Evolutionary conservation across 1,140 invertebrate species (phyloP).

Genomic region (Drosophila prosaltans): DNA sequence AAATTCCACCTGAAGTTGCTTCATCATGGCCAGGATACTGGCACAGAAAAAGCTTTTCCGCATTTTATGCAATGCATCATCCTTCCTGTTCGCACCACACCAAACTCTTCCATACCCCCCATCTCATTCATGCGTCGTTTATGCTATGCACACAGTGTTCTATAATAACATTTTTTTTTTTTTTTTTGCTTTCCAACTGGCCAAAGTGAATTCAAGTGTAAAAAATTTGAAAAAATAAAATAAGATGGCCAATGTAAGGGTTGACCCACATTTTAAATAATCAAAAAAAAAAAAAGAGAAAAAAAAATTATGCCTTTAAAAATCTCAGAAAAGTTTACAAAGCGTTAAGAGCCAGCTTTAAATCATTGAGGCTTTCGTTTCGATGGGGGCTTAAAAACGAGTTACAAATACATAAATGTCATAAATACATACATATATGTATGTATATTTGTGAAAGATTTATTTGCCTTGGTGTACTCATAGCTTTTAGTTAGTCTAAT

Average conservation of each 20-base stretch:
- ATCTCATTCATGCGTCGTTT: neutral
- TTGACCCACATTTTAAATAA: slow-evolving; percentile 56
- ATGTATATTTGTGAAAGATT: no score
- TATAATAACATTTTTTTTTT: slow-evolving; percentile 23
- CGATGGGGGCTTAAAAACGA: no score
- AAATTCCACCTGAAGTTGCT: slow-evolving; percentile 9
- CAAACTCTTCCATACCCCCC: neutral
- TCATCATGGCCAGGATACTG: slow-evolving; percentile 27
- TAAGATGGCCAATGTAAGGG: slow-evolving; percentile 37
- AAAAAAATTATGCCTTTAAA: slow-evolving; percentile 7
- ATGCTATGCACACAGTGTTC: neutral
- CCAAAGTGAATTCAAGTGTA: slow-evolving; percentile 43
- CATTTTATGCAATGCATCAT: slow-evolving; percentile 47
- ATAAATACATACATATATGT: no score
- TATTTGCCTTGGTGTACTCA: no score
- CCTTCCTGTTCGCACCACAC: neutral
- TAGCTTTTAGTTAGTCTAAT: neutral
- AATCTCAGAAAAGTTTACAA: slow-evolving; percentile 14
- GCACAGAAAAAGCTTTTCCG: slow-evolving; percentile 71
- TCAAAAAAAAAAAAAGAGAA: no score
- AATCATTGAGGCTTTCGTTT: no score
- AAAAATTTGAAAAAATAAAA: slow-evolving; percentile 18
- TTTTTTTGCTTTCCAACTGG: slow-evolving; percentile 9
- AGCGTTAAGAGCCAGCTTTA: neutral
- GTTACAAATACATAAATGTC: no score